A percentile compares a stretch with the other conserved stretches of the same genome.
Evolutionary conservation across 2,888 invertebrate genomes (phyloP).

Genomic region (Bellardia pandia): DNA sequence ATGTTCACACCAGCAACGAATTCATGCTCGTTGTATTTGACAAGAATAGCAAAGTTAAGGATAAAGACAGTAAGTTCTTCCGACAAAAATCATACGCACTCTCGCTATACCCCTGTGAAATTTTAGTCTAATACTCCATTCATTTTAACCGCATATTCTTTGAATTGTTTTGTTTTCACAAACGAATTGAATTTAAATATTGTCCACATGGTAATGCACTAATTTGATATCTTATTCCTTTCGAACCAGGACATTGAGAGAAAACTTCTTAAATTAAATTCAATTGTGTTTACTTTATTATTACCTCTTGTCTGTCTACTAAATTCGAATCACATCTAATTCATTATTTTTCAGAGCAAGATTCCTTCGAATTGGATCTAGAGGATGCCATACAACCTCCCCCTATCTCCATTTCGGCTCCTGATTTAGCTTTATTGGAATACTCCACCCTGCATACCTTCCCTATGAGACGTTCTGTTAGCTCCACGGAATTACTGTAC

Average conservation of each 20-base stretch:
- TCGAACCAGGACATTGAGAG: too few species aligned
- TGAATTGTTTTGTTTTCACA: background rate
- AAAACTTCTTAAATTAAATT: background rate
- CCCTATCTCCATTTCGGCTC: conserved; percentile 92
- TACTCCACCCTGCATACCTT: conserved; percentile 85
- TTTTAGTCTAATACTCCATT: conserved; percentile 49
- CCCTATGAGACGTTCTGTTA: conserved; percentile 89
- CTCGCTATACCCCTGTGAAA: conserved; percentile 54
- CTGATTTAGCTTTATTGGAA: conserved; percentile 89
- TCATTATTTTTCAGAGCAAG: conserved; percentile 82
- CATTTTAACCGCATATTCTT: background rate
- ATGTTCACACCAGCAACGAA: conserved; percentile 89
- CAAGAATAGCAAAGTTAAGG: conserved; percentile 85
- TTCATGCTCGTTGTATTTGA: conserved; percentile 91
- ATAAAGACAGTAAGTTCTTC: conserved; percentile 84
- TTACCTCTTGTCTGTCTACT: conserved; percentile 21
- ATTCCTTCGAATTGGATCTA: conserved; percentile 87
- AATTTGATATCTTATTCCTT: too few species aligned
- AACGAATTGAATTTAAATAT: background rate
- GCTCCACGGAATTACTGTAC: conserved; percentile 92
- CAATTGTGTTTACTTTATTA: background rate
- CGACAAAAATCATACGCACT: conserved; percentile 11
- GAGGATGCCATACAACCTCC: conserved; percentile 90
- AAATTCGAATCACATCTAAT: conserved; percentile 54
- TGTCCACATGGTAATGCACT: too few species aligned